Conservation (phyloP, 2,797 vertebrate species). For the Megalops cyprinoides region DNA sequence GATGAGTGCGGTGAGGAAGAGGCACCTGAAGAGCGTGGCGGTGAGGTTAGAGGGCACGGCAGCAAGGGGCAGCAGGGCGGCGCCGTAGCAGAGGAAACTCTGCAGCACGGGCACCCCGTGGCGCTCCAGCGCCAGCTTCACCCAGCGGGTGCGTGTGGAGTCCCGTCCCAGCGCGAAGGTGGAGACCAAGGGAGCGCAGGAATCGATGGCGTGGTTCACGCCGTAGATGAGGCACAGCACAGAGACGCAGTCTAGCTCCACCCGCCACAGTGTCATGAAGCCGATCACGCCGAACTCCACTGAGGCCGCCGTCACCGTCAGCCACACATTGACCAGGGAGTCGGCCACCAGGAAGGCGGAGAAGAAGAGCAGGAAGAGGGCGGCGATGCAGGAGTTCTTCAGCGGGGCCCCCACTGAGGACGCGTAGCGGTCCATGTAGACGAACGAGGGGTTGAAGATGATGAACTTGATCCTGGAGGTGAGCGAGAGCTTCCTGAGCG, state of each 20-base stretch:
- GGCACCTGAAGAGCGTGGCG: constrained; percentile 96
- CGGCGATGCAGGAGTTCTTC: constrained; percentile 95
- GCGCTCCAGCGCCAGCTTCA: constrained; percentile 92
- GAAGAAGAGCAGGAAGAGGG: constrained; percentile 95
- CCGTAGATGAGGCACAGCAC: constrained; percentile 95
- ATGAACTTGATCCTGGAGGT: constrained; percentile 97
- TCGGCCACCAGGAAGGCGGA: constrained; percentile 93
- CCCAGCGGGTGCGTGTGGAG: constrained; percentile 95
- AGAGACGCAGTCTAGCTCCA: constrained; percentile 96
- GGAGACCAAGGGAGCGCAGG: constrained; percentile 92
- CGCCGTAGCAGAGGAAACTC: constrained; percentile 93
- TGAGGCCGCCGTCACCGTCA: constrained; percentile 91
- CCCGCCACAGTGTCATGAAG: constrained; percentile 98
- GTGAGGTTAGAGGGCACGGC: constrained; percentile 97
- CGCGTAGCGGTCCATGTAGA: constrained; percentile 96
- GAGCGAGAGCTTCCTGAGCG: constrained; percentile 90
- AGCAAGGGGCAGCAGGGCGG: constrained; percentile 91
- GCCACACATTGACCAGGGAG: constrained; percentile 93
- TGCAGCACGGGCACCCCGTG: constrained; percentile 96
- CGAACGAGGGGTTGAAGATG: constrained; percentile 97
- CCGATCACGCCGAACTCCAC: constrained; percentile 97
- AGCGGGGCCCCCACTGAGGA: constrained; percentile 92
- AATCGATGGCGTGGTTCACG: constrained; percentile 94
- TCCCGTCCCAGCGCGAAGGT: constrained; percentile 93
- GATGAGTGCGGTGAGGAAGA: constrained; percentile 94